Evolutionary conservation across 2,113 vertebrate genomes (phyloP), one percentile per base, ranked within the genome.

Genomic region (Drymodes brunneopygia): DNA sequence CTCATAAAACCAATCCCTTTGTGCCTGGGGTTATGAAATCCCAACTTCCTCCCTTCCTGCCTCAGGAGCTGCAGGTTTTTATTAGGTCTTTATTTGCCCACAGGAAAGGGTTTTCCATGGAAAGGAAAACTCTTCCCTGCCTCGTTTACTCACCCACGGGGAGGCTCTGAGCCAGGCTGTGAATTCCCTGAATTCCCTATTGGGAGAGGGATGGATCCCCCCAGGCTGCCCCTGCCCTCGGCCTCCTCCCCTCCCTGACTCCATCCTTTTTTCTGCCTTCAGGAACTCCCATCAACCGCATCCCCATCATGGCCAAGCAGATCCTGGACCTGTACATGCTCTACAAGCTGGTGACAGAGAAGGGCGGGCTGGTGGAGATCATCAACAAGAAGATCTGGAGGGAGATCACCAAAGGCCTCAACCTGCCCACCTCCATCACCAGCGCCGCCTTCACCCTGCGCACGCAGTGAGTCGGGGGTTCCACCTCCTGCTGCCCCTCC

Each of bases 311-410:
- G 99, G 99, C 99, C 42, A 99, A 99, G 97, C 99, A 99, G 97
- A 98, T 99, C 88, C 97, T 99, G 90, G 99, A 99, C 93, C 98
- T 99, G 54, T 99, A 99, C 94, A 98, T 98, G 98, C 99, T 99
- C 5, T 99, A 99, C 81, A 99, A 99, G 86, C 98, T 99, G 66
- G 99, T 99, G 96, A 99, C 99, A 0, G 99, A 99, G 95, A 99
- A 99, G 78, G 99, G 99, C 3, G 99, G 99, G 22, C 97, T 99
- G 97, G 99, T 99, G 95, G 99, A 99, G 93, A 99, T 99, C 60
- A 99, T 99, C 97, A 99, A 99, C 97, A 99, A 99, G 97, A 99
- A 99, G 96, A 99, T 99, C 95, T 99, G 99, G 99, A 98, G 99
- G 86, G 99, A 99, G 97, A 99, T 99, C 98, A 99, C 99, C 92